These are phyloP conservation scores for Cheirogaleus major DNA, from an alignment of 2,797 vertebrate genomes.

Conservation along the genomic window DNA sequence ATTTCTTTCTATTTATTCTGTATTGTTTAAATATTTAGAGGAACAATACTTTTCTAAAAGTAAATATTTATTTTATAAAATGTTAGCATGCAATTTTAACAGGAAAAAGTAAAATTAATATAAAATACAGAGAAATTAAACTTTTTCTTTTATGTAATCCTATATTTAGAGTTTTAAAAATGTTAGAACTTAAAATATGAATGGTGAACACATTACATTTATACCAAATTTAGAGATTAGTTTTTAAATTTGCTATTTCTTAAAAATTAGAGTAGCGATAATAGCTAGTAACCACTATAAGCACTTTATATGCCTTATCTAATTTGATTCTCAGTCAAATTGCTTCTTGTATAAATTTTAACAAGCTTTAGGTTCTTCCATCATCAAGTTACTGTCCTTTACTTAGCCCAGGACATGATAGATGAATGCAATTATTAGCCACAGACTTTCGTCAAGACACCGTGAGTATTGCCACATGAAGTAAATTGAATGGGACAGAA, in stretches of 20 bases:
- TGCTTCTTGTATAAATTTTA: slow-evolving; percentile 68
- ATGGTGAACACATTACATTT: neutral
- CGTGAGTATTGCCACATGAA: slow-evolving; percentile 71
- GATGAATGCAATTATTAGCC: slow-evolving; percentile 83
- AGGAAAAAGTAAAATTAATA: neutral
- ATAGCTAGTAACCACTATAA: neutral
- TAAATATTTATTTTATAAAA: neutral
- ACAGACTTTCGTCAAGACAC: slow-evolving; percentile 71
- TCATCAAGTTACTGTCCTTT: slow-evolving; percentile 64
- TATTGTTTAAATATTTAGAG: neutral
- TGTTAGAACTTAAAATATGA: neutral
- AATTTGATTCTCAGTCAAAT: slow-evolving; percentile 65
- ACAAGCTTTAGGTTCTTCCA: slow-evolving; percentile 42
- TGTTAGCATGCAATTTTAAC: neutral
- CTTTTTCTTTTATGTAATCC: neutral
- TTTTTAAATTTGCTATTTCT: neutral
- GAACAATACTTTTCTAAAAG: neutral
- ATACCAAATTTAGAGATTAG: neutral
- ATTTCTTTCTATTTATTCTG: neutral
- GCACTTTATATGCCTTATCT: slow-evolving; percentile 55
- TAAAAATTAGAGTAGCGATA: neutral
- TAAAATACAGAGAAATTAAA: neutral
- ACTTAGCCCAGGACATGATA: slow-evolving; percentile 60
- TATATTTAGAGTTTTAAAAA: neutral
- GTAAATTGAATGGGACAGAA: slow-evolving; percentile 80